Percentiles rank a stretch among this genome's conserved stretches.
Conservation (phyloP, 1,140 invertebrate species). For the Zaprionus ghesquierei region DNA sequence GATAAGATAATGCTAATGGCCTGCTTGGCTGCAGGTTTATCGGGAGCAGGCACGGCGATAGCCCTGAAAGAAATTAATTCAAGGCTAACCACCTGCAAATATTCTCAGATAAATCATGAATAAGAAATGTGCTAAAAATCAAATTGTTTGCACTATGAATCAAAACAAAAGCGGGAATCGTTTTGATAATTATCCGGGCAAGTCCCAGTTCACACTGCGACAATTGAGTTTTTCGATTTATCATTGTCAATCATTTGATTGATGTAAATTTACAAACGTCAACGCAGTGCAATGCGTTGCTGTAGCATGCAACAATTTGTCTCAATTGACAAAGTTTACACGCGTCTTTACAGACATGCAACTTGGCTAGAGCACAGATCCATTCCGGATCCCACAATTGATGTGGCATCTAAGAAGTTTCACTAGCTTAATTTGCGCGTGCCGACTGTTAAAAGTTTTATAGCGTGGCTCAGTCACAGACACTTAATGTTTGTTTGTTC, state of each 20-base stretch:
- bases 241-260: conserved; percentile 2
- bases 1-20: conserved; percentile 51
- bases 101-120: conserved; percentile 41
- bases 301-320: conserved; percentile 61
- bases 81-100: conserved; percentile 41
- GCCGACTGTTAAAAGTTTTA: neutral
- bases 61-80: conserved; percentile 21
- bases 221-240: neutral
- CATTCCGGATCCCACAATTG: neutral
- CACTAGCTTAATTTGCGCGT: conserved; percentile 1
- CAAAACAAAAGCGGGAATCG: neutral
- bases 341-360: conserved; percentile 28
- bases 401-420: conserved; percentile 17
- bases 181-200: neutral
- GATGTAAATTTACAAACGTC: conserved; percentile 5
- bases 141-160: neutral
- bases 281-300: conserved; percentile 4
- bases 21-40: neutral
- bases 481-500: neutral
- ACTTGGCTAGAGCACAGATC: conserved; percentile 10
- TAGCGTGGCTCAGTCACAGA: neutral
- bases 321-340: conserved; percentile 58
- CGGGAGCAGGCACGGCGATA: conserved; percentile 6
- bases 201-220: neutral
- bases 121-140: conserved; percentile 23